Evolutionary conservation across 1,140 invertebrate genomes (phyloP), one percentile per base, ranked within the genome.

Genomic region (Whitmania pigra): DNA sequence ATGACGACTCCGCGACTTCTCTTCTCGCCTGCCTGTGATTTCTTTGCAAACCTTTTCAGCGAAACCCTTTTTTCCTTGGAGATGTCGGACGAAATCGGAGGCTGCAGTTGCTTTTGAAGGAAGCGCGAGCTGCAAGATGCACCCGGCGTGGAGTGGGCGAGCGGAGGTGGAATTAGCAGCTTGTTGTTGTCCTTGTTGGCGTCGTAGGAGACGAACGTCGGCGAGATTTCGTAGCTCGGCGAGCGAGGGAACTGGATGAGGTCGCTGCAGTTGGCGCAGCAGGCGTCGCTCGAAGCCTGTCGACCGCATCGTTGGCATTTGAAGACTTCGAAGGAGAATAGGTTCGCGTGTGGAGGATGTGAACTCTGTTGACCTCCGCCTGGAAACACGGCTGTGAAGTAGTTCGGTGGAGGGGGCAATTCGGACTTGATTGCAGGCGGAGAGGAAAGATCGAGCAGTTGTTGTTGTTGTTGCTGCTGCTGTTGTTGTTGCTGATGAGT

Each of bases 241-340:
- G 57, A 63, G 15, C 29, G 57, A 25, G 57, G 57, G 22, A 63
- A 63, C 22, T 25, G 29, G 6, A 63, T 63, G 29, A 63, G 57
- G 20, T 63, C 29, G 57, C 57, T 7, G 29, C 57, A 63, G 22
- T 3, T 31, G 57, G 22, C 22, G 20, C 22, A 31, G 15, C 29
- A 25, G 1, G 29, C 29, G 11, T 31, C 29, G 57, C 15, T 63
- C 1, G 22, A 11, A 22, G 22, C 9, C 57, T 7, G 57, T 1
- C 57, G 22, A 25, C 57, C 57, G 29, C 57, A 63, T 31, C 29
- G 57, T n/a, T 63, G 57, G 57, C 57, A 63, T 63, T 31, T 63
- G 57, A 63, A 22, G 22, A 63, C 57, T 4, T 63, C 57, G 57
- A 63, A 63, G 5, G 57, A 31, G 18, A 63, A 63, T 18, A n/a